Evolutionary conservation across 2,888 invertebrate genomes (phyloP), one percentile per base, ranked within the genome.

Genomic region (Osmoderma eremita): DNA sequence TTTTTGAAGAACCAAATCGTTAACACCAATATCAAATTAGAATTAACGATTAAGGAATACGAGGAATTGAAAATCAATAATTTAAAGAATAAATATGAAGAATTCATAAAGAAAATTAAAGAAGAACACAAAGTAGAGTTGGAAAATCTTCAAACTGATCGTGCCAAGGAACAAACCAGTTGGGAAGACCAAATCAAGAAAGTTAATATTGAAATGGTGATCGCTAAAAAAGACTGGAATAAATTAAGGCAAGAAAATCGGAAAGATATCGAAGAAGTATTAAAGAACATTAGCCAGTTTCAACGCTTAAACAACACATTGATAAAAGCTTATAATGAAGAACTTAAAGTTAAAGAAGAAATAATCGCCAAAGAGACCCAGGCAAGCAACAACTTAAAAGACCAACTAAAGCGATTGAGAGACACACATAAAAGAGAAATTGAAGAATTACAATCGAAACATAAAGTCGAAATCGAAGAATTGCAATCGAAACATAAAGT

Each of bases 151-250:
- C 36, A 17, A 12, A 8, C 10, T 10, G 36, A 53, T 30, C 38
- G 36, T 18, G 8, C 70, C 49, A 75, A 78, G 12, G 83, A 83
- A 70, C 71, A 83, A 45, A 69, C 78, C 17, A 80, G 80, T 51
- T 80, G 81, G 70, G 79, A 77, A 63, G 79, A 80, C 18, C 80
- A 81, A 69, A 79, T 83, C 39, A 81, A 82, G 63, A 51, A 50
- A 12, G 30, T 56, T 13, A 69, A 70, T 15, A 24, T 8, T 15
- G 56, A 69, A 17, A 48, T 68, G n/a, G 4, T 50, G 3, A 13
- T 39, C 6, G 15, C 24, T 2, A 50, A 77, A 78, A 0, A 15
- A 1, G 78, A 82, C 66, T 78, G 78, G 68, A 80, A 83, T 64
- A 78, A 78, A 24, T 78, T 82, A 12, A 78, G 81, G 8, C 75